phyloP scores from a whole-genome alignment of 2,113 vertebrate species.

The Lasiurus cinereus region DNA sequence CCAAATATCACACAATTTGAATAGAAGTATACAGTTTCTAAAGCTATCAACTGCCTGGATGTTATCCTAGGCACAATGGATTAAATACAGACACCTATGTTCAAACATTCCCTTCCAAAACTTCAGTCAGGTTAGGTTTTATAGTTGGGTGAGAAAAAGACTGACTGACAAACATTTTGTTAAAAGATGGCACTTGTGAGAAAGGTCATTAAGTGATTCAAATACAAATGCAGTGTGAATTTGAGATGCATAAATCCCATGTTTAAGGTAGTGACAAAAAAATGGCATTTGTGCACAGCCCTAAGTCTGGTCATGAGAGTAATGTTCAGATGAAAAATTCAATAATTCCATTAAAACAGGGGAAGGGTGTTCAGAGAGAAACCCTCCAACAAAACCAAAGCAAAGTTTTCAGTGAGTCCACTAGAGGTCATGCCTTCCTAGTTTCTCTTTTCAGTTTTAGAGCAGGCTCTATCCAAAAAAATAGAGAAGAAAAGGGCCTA shows the following conservation, averaged over 20 bases:
- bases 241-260: background rate
- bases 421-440: slow-evolving; percentile 46
- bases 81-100: background rate
- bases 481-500: background rate
- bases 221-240: background rate
- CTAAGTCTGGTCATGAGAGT: background rate
- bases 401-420: background rate
- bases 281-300: background rate
- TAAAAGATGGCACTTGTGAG: background rate
- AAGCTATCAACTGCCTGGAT: background rate
- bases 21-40: background rate
- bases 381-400: background rate
- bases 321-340: background rate
- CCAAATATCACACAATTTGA: background rate
- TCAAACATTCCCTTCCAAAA: background rate
- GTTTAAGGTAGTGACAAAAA: background rate
- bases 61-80: background rate
- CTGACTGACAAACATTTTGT: background rate
- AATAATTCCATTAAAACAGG: background rate
- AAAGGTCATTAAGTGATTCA: background rate
- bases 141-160: background rate
- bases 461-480: background rate
- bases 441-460: background rate
- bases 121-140: background rate
- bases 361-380: background rate